Conservation (phyloP, 2,888 invertebrate species). For the Megamerina dolium region DNA sequence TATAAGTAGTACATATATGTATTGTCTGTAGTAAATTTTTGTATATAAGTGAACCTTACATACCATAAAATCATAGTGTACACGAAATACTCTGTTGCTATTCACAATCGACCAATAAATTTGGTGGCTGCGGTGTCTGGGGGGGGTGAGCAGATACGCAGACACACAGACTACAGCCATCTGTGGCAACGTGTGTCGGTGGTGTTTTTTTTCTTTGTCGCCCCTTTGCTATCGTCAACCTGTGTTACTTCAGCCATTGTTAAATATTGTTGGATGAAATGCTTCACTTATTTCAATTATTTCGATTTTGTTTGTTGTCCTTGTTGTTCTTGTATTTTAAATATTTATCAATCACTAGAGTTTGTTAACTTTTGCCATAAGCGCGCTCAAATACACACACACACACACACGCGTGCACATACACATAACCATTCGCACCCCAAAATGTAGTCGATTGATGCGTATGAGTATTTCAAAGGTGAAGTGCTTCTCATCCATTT, state of each 20-base stretch:
- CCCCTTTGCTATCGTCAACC: constrained; percentile 1
- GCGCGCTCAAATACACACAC: neutral
- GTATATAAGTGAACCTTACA: too few relatives aligned
- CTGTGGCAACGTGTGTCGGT: constrained; percentile 3
- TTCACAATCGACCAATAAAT: too few relatives aligned
- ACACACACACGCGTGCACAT: neutral
- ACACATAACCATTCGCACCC: too few relatives aligned
- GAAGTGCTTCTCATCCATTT: too few relatives aligned
- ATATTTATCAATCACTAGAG: constrained; percentile 50
- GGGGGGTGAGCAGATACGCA: neutral
- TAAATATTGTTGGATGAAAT: constrained; percentile 31
- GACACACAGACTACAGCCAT: neutral
- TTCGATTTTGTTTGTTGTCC: too few relatives aligned
- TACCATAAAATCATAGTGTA: too few relatives aligned
- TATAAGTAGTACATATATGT: too few relatives aligned
- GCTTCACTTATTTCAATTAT: constrained; percentile 51
- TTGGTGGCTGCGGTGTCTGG: neutral
- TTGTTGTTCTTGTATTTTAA: constrained; percentile 47
- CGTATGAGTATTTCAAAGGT: too few relatives aligned
- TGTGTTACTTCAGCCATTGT: constrained; percentile 15
- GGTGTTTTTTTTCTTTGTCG: constrained; percentile 7
- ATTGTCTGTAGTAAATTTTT: too few relatives aligned
- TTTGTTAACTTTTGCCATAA: constrained; percentile 40
- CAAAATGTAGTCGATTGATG: too few relatives aligned
- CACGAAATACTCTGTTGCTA: too few relatives aligned